Evolutionary conservation across 2,888 invertebrate species (phyloP), one percentile per base, ranked within the genome.

Genomic region (Eulithis testata): DNA sequence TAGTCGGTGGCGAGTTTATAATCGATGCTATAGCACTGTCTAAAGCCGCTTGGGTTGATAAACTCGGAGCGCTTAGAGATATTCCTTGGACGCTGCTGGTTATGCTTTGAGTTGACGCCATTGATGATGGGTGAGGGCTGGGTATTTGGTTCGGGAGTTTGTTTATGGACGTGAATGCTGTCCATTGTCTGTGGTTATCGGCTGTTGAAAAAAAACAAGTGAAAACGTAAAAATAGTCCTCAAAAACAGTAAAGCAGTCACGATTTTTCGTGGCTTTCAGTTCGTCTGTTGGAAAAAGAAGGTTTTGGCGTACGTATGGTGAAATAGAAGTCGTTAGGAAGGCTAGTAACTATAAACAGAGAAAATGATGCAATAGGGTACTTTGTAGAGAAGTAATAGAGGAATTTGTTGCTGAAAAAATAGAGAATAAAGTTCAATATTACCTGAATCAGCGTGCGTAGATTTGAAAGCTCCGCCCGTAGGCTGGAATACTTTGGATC

Each of bases 401-500:
- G 21, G 2, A 21, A 1, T 21, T 21, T 21, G 21, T 21, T 3
- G 37, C 8, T 37, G 1, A 7, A 37, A 7, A 37, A 37, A 3
- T 7, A 7, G 5, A 37, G 8, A 37, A 7, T 37, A 37, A 7
- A 7, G 5, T 37, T 3, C 8, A 40, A 40, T 68, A 4, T 70
- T 77, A 91, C 91, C 83, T 45, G 96, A 81, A 74, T 93, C 92
- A 70, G 90, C 88, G 54, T 90, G 97, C 93, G 97, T 96, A 12
- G 97, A 97, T 88, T 98, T 97, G 84, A 98, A 98, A 49, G 98
- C 98, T 21, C 98, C 98, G 56, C 98, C 98, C 60, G 97, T 98
- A 0, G 98, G 98, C 86, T 98, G 98, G 92, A 98, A 98, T 76
- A 96, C 97, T 74, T 96, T 96, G 63, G 97, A 95, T 53, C 97